A percentile compares a stretch with the other conserved stretches of the same genome.
Conservation (phyloP, 2,113 vertebrate species). For the Oryzias javanicus region DNA sequence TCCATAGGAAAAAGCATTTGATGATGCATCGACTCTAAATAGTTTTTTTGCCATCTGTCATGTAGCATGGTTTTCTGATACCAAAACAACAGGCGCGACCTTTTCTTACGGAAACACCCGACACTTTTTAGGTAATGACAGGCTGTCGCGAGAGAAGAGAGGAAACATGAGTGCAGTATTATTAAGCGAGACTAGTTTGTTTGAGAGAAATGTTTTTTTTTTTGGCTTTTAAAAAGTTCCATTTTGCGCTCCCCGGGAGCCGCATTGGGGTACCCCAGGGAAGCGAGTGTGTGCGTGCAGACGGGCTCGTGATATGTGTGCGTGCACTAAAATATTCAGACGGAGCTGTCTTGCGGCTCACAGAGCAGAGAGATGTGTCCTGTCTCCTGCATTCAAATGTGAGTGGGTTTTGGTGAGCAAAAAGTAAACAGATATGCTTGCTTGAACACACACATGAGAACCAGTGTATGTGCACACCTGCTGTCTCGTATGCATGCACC, state of each 20-base stretch:
- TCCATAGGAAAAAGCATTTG: slow-evolving; percentile 50
- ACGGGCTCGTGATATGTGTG: slow-evolving; percentile 55
- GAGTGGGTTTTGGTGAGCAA: slow-evolving; percentile 64
- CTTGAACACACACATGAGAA: slow-evolving; percentile 68
- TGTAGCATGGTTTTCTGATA: slow-evolving; percentile 55
- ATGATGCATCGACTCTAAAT: slow-evolving; percentile 62
- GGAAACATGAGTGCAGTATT: slow-evolving; percentile 59
- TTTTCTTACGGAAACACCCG: slow-evolving; percentile 52
- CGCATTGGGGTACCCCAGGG: slow-evolving; percentile 67
- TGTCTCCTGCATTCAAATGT: slow-evolving; percentile 76
- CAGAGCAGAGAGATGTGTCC: slow-evolving; percentile 69
- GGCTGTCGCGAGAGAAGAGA: slow-evolving; percentile 59
- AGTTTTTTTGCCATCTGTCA: slow-evolving; percentile 64
- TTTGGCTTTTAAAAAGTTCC: slow-evolving; percentile 76
- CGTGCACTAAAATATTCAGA: slow-evolving; percentile 73
- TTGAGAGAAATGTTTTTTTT: slow-evolving; percentile 63
- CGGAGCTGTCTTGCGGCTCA: slow-evolving; percentile 75
- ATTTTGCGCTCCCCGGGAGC: slow-evolving; percentile 75
- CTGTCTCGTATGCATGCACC: slow-evolving; percentile 51
- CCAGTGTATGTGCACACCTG: slow-evolving; percentile 54
- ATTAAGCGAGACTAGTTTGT: slow-evolving; percentile 74
- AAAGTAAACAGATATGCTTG: slow-evolving; percentile 77
- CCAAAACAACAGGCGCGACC: slow-evolving; percentile 60
- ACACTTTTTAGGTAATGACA: slow-evolving; percentile 68
- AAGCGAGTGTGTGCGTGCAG: slow-evolving; percentile 58